Percentiles rank a stretch among this genome's conserved stretches.
Evolutionary conservation across 1,140 invertebrate genomes (phyloP).

Genomic region (Tetranychus urticae): DNA sequence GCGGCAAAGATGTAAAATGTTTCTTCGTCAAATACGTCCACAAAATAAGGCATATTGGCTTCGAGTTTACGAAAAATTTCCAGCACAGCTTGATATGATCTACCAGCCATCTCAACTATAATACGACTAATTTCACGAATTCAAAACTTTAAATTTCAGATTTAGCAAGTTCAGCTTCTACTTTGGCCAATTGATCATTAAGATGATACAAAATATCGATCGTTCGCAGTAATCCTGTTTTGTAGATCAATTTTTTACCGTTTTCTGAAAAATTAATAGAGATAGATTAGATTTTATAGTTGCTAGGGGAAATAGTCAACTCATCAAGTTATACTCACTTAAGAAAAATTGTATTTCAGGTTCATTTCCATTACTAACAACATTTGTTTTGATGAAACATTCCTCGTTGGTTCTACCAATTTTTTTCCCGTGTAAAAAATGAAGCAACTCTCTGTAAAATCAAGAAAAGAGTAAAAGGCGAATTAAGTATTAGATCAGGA

Average conservation of each 20-base stretch:
- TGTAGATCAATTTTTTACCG: constrained; percentile 40
- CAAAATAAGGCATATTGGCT: constrained; percentile 63
- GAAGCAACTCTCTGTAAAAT: constrained; percentile 18
- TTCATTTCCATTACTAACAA: constrained; percentile 48
- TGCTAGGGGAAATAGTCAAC: neutral
- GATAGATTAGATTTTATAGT: neutral
- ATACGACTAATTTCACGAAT: too few relatives aligned
- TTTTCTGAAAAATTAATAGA: constrained; percentile 28
- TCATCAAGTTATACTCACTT: constrained; percentile 22
- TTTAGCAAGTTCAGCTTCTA: constrained; percentile 6
- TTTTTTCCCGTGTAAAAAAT: constrained; percentile 35
- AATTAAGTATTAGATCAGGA: too few relatives aligned
- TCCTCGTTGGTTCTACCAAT: constrained; percentile 40
- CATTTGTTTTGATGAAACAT: constrained; percentile 44
- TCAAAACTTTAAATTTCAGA: too few relatives aligned
- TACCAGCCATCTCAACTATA: constrained; percentile 1
- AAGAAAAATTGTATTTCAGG: constrained; percentile 35
- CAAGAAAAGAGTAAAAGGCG: too few relatives aligned
- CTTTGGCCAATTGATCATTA: constrained; percentile 42
- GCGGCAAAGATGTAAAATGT: too few relatives aligned
- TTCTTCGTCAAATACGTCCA: too few relatives aligned
- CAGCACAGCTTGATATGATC: constrained; percentile 12
- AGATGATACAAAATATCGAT: constrained; percentile 44
- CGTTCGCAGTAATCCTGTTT: constrained; percentile 40
- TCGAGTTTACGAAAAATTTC: constrained; percentile 48